Percentiles rank a stretch among this genome's conserved stretches.
Evolutionary conservation across 2,797 vertebrate genomes (phyloP).

Genomic region (Pelochelys cantorii): DNA sequence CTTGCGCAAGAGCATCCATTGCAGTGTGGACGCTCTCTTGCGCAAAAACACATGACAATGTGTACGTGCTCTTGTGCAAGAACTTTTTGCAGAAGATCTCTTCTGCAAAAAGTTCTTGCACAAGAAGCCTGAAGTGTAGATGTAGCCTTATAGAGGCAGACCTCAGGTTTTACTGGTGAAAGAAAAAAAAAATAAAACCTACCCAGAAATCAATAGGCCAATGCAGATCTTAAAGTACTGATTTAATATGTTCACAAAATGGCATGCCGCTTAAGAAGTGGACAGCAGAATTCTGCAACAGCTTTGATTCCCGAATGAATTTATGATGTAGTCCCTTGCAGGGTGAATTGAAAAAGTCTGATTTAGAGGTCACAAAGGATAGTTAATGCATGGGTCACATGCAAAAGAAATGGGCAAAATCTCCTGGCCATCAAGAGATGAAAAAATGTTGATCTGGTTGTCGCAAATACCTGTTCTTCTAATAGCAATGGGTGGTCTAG

Average conservation of each 20-base stretch:
- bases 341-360: neutral
- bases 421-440: neutral
- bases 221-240: fast-evolving
- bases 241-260: neutral
- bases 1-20: no score
- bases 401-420: neutral
- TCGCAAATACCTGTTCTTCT: neutral
- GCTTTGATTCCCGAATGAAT: neutral
- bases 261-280: fast-evolving
- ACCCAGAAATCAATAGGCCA: neutral
- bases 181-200: neutral
- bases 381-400: neutral
- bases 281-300: neutral
- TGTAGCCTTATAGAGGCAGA: no score
- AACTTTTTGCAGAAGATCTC: no score
- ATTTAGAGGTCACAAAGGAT: neutral
- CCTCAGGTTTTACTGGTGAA: neutral
- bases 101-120: no score
- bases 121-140: no score
- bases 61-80: no score
- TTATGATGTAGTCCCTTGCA: neutral
- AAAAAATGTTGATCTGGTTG: neutral
- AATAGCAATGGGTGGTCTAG: neutral
- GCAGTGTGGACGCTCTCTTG: no score
- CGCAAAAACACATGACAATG: no score